Base-by-base conservation (phyloP, 2,113 vertebrate genomes). In the Phyllostomus hastatus region DNA sequence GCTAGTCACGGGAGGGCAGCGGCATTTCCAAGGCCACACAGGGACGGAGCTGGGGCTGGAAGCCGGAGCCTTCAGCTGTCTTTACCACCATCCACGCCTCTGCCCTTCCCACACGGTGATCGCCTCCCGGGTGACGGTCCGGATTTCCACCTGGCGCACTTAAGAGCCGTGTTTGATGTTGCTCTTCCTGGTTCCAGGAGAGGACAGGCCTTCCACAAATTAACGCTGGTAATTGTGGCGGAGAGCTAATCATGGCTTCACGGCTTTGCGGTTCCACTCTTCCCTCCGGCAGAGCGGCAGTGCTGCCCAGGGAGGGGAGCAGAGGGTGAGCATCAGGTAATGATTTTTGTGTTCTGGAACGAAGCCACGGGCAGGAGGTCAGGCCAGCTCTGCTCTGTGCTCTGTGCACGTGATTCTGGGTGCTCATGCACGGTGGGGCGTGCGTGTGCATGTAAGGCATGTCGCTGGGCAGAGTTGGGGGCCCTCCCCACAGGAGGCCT, bases 161-260 rank as follows among this genome's bases (percentile, higher is more conserved):
- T 16, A 12, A 24, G 28, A 41, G 38, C 10, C 0, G 1, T 0
- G 0, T 96, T 93, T 75, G 84, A 88, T 84, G 88, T 52, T 66
- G 69, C 28, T 59, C 54, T 64, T 79, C 57, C 88, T n/a, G 75
- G 69, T 78, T 95, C 87, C 48, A 10, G 94, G 50, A 90, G 82
- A 3, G 0, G 57, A 43, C 61, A 61, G 81, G 92, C 66, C 80
- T 90, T 84, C 90, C 72, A 17, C 57, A 89, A 73, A 33, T 48
- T 11, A 57, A 69, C 7, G 12, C 79, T 16, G 48, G 54, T 76
- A 87, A 92, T 7, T 88, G 81, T 48, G 66, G 43, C 24, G 28
- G 70, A 82, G 92, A 48, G 33, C 72, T 38, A 82, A 91, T 92
- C 83, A 64, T 16, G 0, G 69, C 84, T 94, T 67, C 41, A 19